Evolutionary conservation across 35 echinoderm and acorn worm genomes (phyloP).

Genomic region (Ptychodera flava): DNA sequence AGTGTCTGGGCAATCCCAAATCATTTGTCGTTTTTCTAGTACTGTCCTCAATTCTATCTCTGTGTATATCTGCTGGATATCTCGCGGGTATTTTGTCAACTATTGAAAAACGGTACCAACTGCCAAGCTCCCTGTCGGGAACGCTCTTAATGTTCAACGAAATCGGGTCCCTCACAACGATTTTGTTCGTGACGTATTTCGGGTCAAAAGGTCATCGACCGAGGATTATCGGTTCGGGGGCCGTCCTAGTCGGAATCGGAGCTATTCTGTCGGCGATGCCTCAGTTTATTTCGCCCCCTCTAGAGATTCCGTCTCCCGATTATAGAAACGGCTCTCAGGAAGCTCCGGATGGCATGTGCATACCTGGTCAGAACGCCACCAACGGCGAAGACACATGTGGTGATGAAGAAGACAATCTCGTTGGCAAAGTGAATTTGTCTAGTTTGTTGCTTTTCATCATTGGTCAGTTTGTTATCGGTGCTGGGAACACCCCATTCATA

Average conservation of each 20-base stretch:
- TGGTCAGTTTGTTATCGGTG: conserved; percentile 54
- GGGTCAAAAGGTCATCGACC: conserved; percentile 77
- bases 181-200: conserved; percentile 75
- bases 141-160: conserved; percentile 47
- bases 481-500: conserved; percentile 32
- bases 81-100: conserved; percentile 30
- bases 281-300: conserved; percentile 48
- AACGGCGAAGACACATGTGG: neutral
- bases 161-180: conserved; percentile 30
- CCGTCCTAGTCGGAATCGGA: conserved; percentile 39
- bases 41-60: neutral
- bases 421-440: conserved; percentile 30
- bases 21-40: neutral
- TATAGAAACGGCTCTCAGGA: neutral
- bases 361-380: neutral
- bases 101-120: conserved; percentile 77
- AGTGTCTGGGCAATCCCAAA: neutral
- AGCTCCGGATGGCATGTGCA: neutral
- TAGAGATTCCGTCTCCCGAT: neutral
- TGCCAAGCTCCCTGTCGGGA: conserved; percentile 69
- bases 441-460: conserved; percentile 49
- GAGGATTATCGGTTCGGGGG: conserved; percentile 47
- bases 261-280: conserved; percentile 44
- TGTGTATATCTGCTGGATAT: conserved; percentile 8
- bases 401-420: conserved; percentile 24